Conservation (phyloP, 2,888 invertebrate species). For the Drosophila paranaensis region DNA sequence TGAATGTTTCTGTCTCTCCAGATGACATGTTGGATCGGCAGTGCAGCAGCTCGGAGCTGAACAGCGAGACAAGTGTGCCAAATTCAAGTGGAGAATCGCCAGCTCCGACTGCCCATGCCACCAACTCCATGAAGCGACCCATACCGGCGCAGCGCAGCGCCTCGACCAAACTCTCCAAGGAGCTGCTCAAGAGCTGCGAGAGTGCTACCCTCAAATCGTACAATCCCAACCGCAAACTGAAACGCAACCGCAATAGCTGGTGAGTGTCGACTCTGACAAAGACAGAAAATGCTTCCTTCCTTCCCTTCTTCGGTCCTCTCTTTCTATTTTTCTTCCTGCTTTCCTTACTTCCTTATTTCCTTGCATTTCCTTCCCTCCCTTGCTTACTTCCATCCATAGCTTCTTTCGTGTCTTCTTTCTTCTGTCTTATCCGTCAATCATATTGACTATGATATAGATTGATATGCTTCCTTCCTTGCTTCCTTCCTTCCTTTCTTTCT, state of each 20-base stretch:
- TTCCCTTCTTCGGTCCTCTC: no score
- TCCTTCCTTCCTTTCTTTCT: no score
- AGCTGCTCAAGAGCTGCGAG: slow-evolving; percentile 73
- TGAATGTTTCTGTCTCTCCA: slow-evolving; percentile 7
- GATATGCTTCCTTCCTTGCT: neutral
- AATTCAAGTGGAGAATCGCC: slow-evolving; percentile 74
- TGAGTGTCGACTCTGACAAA: slow-evolving; percentile 43
- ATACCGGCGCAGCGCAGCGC: slow-evolving; percentile 77
- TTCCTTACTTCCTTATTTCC: no score
- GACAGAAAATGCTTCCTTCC: no score
- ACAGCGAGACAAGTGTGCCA: slow-evolving; percentile 73
- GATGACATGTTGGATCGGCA: slow-evolving; percentile 80
- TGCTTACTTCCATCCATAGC: no score
- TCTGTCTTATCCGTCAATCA: neutral
- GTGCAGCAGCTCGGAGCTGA: slow-evolving; percentile 71
- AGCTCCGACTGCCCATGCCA: slow-evolving; percentile 46
- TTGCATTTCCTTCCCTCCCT: no score
- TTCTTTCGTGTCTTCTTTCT: neutral
- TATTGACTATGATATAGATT: no score
- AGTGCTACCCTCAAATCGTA: slow-evolving; percentile 82
- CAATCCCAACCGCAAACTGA: slow-evolving; percentile 84
- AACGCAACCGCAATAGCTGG: slow-evolving; percentile 83
- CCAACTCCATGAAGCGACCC: slow-evolving; percentile 79
- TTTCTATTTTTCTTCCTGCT: no score
- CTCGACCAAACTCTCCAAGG: slow-evolving; percentile 68